These are phyloP conservation scores for Philypnodon macrostomus DNA, from an alignment of 2,797 vertebrate species.

Conservation along the genomic window DNA sequence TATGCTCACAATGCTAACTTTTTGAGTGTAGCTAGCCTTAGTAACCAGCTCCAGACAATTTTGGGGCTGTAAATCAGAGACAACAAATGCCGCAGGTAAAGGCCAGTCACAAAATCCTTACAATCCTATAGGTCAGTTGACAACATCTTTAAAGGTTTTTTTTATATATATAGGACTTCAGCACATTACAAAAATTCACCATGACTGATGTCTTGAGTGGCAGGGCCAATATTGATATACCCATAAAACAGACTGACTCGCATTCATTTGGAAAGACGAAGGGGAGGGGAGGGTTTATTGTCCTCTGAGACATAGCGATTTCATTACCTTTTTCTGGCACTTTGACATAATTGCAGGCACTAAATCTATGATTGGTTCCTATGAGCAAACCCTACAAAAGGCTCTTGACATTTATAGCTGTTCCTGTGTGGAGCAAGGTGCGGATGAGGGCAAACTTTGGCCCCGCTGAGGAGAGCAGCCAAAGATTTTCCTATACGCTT, in stretches of 20 bases:
- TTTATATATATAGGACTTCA: no score
- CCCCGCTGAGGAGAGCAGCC: slow-evolving; percentile 10
- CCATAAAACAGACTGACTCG: slow-evolving; percentile 71
- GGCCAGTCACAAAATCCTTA: no score
- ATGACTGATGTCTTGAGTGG: slow-evolving; percentile 61
- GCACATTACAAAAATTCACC: slow-evolving; percentile 58
- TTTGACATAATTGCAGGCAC: slow-evolving; percentile 79
- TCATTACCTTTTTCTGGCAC: slow-evolving; percentile 71
- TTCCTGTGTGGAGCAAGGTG: slow-evolving; percentile 50
- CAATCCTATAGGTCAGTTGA: no score
- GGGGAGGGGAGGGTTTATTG: slow-evolving; percentile 49
- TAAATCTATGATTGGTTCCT: slow-evolving; percentile 78
- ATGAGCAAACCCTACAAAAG: slow-evolving; percentile 57
- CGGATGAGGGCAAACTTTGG: slow-evolving; percentile 27
- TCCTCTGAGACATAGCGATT: slow-evolving; percentile 58
- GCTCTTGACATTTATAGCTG: slow-evolving; percentile 74
- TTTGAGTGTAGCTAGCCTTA: no score
- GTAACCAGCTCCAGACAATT: no score
- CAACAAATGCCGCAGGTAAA: no score
- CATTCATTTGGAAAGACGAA: slow-evolving; percentile 85
- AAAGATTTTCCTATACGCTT: slow-evolving; percentile 22
- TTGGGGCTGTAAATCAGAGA: no score
- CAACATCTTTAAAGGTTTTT: no score
- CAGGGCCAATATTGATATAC: slow-evolving; percentile 71
- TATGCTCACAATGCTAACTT: no score